Evolutionary conservation across 2,888 invertebrate genomes (phyloP).

Genomic region (Apodemia hepburni): DNA sequence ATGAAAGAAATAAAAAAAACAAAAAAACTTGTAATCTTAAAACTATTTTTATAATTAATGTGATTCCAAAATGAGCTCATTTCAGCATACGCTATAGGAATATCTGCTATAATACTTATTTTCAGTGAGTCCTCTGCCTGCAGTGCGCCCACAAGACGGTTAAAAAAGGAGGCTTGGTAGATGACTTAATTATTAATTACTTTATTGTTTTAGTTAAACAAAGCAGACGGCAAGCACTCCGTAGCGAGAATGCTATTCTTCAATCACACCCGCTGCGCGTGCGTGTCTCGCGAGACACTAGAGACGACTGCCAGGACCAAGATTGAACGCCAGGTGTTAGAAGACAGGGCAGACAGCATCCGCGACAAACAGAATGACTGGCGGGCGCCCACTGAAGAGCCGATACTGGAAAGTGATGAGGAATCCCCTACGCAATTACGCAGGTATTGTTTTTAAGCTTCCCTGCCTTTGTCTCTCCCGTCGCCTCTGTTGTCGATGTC

Average conservation of each 20-base stretch:
- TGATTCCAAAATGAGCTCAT: no score
- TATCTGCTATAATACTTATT: no score
- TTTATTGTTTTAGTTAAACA: conserved; percentile 46
- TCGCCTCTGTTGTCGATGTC: no score
- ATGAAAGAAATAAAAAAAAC: no score
- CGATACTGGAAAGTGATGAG: conserved; percentile 44
- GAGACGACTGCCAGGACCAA: conserved; percentile 40
- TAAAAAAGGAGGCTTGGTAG: no score
- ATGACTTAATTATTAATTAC: no score
- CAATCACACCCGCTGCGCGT: conserved; percentile 67
- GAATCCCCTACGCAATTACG: conserved; percentile 58
- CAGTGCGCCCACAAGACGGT: no score
- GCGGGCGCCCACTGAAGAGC: conserved; percentile 51
- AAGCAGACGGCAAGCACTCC: conserved; percentile 51
- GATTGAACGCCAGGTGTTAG: conserved; percentile 31
- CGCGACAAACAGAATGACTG: conserved; percentile 44
- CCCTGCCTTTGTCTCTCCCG: no score
- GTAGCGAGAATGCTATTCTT: conserved; percentile 59
- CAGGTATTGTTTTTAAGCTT: conserved; percentile 49
- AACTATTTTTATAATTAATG: no score
- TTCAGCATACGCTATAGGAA: no score
- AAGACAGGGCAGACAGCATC: conserved; percentile 32
- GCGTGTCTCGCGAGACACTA: conserved; percentile 53
- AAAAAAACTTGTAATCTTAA: no score
- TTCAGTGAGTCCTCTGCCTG: no score